Evolutionary conservation across 2,113 vertebrate species (phyloP), one percentile per base, ranked within the genome.

Genomic region (Aleadryas rufinucha): DNA sequence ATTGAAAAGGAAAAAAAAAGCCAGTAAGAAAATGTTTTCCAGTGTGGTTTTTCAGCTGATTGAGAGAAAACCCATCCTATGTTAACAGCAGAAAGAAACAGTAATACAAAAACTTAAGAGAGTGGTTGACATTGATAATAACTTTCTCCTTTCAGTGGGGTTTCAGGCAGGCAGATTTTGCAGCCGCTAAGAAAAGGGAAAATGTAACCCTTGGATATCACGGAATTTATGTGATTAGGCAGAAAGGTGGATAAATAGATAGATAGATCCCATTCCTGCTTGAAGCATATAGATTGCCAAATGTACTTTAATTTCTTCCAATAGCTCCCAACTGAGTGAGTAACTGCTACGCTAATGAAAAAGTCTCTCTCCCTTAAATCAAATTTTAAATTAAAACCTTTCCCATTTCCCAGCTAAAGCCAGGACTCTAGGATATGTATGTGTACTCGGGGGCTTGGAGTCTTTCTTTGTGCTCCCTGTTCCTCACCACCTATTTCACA

Each of bases 301-400:
- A 97, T 96, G 96, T 97, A 97, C 95, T 96, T 97, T 97, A 97
- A 98, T 98, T 97, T 96, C 93, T 97, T 96, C 94, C 96, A 97
- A 95, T 96, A 95, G 93, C 95, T 97, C 97, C 97, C 96, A 97
- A 97, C 95, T 90, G 96, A 97, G 82, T 95, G 95, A 97, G 95
- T 97, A 97, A 97, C 93, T 95, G 95, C 84, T 85, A 89, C 35
- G 66, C 94, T 98, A 96, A 98, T 93, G 90, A 97, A 97, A 98
- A 96, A 95, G 76, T 76, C 74, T 94, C 92, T 97, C 70, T 96
- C 90, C 69, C 94, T 95, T 96, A 97, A 98, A 97, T 97, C 95
- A 98, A 97, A 95, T 96, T 95, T 95, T 97, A 97, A 97, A 97
- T 98, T 96, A 96, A 98, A 97, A 98, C 93, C 92, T 97, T 97